Conservation (phyloP, 2,797 vertebrate species). For the Microcaecilia unicolor region DNA sequence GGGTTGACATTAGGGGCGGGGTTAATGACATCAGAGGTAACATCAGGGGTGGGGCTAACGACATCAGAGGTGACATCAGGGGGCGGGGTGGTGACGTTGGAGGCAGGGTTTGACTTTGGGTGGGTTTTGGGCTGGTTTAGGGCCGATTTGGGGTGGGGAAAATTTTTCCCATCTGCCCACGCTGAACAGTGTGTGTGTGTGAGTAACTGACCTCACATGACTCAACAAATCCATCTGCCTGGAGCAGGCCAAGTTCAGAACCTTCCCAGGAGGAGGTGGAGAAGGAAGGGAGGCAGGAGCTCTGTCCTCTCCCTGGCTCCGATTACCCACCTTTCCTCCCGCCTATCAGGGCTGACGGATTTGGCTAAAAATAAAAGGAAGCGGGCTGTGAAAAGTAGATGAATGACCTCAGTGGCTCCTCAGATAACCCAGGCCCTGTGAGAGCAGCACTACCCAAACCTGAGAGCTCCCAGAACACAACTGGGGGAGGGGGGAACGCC, state of each 20-base stretch:
- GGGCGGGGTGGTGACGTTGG: too few species aligned
- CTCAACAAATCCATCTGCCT: constrained; percentile 86
- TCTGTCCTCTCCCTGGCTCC: constrained; percentile 74
- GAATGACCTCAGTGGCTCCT: constrained; percentile 72
- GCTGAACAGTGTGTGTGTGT: constrained; percentile 63
- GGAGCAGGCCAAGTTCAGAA: constrained; percentile 68
- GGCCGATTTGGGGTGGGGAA: too few species aligned
- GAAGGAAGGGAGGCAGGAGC: constrained; percentile 72
- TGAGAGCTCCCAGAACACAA: constrained; percentile 53
- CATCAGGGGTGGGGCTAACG: too few species aligned
- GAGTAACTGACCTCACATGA: constrained; percentile 95
- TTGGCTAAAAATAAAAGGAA: constrained; percentile 94
- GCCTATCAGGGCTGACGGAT: constrained; percentile 86
- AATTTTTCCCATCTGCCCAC: too few species aligned
- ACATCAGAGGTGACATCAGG: too few species aligned
- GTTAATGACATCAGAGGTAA: too few species aligned
- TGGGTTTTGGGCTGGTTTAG: too few species aligned
- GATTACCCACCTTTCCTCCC: constrained; percentile 84
- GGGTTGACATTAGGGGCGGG: too few species aligned
- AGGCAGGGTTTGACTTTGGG: too few species aligned
- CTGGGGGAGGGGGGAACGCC: constrained; percentile 34
- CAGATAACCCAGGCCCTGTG: constrained; percentile 59
- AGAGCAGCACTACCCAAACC: constrained; percentile 43
- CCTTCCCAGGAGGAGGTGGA: constrained; percentile 71
- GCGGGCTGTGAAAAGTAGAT: constrained; percentile 69